Conservation (phyloP, 2,113 vertebrate genomes). For the Lycocorax pyrrhopterus region DNA sequence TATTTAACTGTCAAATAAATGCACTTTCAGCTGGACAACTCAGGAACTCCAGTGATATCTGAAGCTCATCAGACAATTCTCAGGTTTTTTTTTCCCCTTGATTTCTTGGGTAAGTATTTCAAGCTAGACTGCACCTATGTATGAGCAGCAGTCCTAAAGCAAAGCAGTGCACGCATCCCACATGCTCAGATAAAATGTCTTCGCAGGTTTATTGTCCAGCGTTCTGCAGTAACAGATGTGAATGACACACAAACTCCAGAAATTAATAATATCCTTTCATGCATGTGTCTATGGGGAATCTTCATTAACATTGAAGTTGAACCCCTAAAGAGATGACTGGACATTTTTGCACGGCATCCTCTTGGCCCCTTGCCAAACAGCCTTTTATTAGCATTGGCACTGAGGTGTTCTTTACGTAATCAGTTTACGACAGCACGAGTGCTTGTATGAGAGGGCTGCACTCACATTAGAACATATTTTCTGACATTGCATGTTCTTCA, state of each 20-base stretch:
- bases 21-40: neutral
- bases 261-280: neutral
- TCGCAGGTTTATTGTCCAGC: neutral
- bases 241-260: neutral
- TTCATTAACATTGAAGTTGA: neutral
- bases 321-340: neutral
- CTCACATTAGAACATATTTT: slow-evolving; percentile 17
- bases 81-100: neutral
- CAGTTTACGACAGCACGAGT: slow-evolving; percentile 10
- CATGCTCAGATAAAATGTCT: neutral
- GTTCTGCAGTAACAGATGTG: neutral
- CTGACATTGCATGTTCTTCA: slow-evolving; percentile 32
- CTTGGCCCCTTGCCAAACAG: neutral
- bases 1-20: slow-evolving; percentile 44
- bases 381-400: neutral
- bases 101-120: neutral
- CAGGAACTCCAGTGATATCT: neutral
- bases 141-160: neutral
- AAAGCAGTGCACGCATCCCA: neutral
- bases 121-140: neutral
- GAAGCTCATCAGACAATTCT: neutral
- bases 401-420: neutral
- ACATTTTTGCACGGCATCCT: neutral
- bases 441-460: neutral
- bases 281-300: neutral